Conservation (phyloP, 2,888 invertebrate genomes). For the Heliconius hortense region DNA sequence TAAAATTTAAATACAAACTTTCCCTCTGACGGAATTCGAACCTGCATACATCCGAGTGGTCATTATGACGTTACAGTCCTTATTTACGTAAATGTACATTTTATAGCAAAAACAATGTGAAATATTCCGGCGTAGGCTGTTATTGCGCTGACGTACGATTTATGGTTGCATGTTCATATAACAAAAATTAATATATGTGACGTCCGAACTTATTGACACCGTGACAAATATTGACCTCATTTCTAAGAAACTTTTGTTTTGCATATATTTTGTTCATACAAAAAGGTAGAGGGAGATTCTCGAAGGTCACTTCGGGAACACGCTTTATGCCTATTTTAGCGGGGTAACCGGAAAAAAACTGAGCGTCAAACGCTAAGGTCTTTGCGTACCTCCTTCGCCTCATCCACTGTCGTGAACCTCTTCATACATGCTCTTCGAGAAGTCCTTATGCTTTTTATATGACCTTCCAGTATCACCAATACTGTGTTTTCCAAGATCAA, state of each 20-base stretch:
- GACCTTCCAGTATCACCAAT: no score
- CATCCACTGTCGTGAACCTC: no score
- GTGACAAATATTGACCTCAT: neutral
- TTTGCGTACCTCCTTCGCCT: no score
- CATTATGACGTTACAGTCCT: neutral
- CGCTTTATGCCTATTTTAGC: no score
- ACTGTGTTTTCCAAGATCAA: no score
- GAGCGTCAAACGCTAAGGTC: no score
- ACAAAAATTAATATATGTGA: neutral
- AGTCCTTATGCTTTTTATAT: no score
- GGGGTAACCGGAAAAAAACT: no score
- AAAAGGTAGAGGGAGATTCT: no score
- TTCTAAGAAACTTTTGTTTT: neutral
- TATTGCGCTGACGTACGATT: conserved; percentile 7
- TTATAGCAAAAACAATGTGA: neutral
- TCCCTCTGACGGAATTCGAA: neutral
- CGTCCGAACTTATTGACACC: neutral
- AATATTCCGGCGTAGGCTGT: conserved; percentile 3
- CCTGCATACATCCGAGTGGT: neutral
- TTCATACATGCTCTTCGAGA: no score
- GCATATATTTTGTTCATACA: neutral
- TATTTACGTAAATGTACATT: neutral
- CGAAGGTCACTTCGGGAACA: no score
- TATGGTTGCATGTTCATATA: conserved; percentile 3
- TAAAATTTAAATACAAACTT: neutral